phyloP scores from a whole-genome alignment of 1,140 invertebrate genomes.

The Prorops nasuta region DNA sequence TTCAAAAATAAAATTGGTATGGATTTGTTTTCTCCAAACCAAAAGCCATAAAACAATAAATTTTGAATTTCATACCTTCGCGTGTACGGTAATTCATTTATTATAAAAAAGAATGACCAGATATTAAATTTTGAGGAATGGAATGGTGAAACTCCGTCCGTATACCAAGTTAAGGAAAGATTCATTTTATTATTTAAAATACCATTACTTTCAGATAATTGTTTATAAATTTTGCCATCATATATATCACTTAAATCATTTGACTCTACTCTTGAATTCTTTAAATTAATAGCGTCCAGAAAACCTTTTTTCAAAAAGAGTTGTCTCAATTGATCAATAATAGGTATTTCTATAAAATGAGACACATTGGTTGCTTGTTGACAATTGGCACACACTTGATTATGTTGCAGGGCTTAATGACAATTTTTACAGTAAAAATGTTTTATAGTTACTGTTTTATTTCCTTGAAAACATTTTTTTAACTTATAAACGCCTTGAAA shows the following conservation, averaged over 20 bases:
- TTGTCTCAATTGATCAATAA: not conserved
- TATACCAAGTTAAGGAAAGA: not conserved
- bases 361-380: not conserved
- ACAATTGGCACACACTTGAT: not conserved
- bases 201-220: no score
- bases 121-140: slow-evolving; percentile 1
- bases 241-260: not conserved
- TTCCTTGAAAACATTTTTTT: not conserved
- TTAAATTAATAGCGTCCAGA: not conserved
- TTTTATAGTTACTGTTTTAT: not conserved
- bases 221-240: not conserved
- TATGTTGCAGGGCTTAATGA: not conserved
- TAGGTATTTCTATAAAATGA: not conserved
- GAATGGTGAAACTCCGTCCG: no score
- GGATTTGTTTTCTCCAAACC: not conserved
- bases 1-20: not conserved
- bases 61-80: not conserved
- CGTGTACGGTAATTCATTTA: not conserved
- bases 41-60: not conserved
- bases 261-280: not conserved
- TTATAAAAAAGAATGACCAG: not conserved
- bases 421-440: not conserved
- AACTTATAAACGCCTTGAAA: not conserved
- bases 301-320: not conserved
- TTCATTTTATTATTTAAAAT: not conserved